These are phyloP conservation scores for Stenoptilia bipunctidactyla DNA, from an alignment of 2,888 invertebrate species.

Conservation along the genomic window DNA sequence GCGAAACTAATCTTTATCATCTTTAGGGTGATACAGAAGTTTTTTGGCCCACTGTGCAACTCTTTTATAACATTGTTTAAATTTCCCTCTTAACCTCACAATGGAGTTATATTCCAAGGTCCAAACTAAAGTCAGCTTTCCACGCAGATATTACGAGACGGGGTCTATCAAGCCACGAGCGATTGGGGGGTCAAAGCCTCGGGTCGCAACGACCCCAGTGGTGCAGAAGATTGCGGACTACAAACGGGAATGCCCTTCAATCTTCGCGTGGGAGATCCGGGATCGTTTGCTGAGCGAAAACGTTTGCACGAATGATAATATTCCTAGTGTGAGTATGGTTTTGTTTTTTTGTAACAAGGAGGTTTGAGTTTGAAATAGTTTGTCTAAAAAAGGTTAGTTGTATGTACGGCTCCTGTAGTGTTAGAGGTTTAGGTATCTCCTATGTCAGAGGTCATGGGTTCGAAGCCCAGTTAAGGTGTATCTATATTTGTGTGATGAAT, in stretches of 20 bases:
- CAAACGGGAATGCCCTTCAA: slow-evolving; percentile 97
- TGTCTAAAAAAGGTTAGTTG: too few species aligned
- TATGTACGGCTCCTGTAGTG: too few species aligned
- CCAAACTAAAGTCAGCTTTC: slow-evolving; percentile 61
- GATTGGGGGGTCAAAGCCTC: slow-evolving; percentile 96
- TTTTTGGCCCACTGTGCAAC: too few species aligned
- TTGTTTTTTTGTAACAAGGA: background rate
- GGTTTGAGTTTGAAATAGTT: background rate
- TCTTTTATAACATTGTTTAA: too few species aligned
- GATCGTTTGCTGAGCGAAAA: slow-evolving; percentile 94
- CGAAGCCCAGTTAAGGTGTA: too few species aligned
- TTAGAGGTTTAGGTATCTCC: too few species aligned
- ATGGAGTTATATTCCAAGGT: slow-evolving; percentile 32
- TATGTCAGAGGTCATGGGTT: too few species aligned
- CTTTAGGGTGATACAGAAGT: too few species aligned
- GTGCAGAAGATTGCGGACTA: slow-evolving; percentile 96
- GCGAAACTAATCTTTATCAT: too few species aligned
- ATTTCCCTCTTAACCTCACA: too few species aligned
- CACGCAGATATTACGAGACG: slow-evolving; percentile 94
- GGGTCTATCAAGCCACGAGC: slow-evolving; percentile 97
- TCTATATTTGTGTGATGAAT: too few species aligned
- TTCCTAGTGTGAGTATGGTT: slow-evolving; percentile 93
- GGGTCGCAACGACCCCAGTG: slow-evolving; percentile 94
- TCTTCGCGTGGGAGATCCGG: slow-evolving; percentile 98
- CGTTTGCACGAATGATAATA: slow-evolving; percentile 97